A percentile compares a stretch with the other conserved stretches of the same genome.
Conservation (phyloP, 2,888 invertebrate genomes). For the Chrysomela aeneicollis region DNA sequence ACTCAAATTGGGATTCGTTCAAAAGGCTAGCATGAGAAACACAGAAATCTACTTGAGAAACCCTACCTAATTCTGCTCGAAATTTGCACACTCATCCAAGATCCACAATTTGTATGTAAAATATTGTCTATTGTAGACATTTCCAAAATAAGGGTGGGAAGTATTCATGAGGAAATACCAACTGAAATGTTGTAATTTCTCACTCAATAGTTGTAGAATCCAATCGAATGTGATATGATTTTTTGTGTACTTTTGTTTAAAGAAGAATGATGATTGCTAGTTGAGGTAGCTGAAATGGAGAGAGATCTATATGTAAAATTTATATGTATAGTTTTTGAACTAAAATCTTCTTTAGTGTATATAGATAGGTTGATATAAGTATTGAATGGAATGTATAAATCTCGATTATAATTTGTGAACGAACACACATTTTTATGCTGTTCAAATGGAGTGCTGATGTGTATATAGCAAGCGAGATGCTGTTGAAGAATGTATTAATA, state of each 20-base stretch:
- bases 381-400: conserved; percentile 2
- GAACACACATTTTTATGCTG: background rate
- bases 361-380: conserved; percentile 24
- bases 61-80: too few relatives aligned
- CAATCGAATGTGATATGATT: background rate
- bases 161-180: background rate
- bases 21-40: background rate
- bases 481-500: too few relatives aligned
- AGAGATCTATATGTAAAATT: conserved; percentile 26
- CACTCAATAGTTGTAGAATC: background rate
- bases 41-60: too few relatives aligned
- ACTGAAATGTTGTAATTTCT: background rate
- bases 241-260: background rate
- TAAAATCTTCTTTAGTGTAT: conserved; percentile 10
- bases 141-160: too few relatives aligned
- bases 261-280: background rate
- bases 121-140: too few relatives aligned
- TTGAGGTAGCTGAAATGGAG: background rate
- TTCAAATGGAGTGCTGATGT: too few relatives aligned
- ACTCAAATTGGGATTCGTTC: background rate
- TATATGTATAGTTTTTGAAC: conserved; percentile 13
- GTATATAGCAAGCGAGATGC: too few relatives aligned
- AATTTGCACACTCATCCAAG: too few relatives aligned
- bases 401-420: background rate
- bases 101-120: too few relatives aligned